These are phyloP conservation scores for Eupithecia abbreviata DNA, from an alignment of 2,888 invertebrate species.

Conservation along the genomic window DNA sequence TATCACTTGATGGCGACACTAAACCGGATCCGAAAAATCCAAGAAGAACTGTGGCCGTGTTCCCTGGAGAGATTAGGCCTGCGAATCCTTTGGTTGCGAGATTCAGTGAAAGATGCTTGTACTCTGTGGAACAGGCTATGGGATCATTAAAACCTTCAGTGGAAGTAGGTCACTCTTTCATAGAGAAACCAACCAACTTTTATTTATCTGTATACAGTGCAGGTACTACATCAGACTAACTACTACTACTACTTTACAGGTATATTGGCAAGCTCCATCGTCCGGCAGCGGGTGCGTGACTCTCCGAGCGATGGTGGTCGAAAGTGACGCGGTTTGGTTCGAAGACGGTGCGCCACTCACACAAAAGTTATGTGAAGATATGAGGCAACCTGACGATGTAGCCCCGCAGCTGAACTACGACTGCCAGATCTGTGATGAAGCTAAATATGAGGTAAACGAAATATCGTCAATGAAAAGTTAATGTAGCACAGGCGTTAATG, in stretches of 20 bases:
- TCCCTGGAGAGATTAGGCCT: conserved; percentile 69
- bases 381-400: conserved; percentile 73
- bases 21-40: conserved; percentile 69
- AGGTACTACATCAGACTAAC: background rate
- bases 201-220: background rate
- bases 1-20: conserved; percentile 73
- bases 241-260: conserved; percentile 49
- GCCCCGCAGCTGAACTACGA: conserved; percentile 67
- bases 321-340: conserved; percentile 71
- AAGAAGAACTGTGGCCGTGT: conserved; percentile 57
- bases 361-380: conserved; percentile 68
- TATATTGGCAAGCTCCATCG: conserved; percentile 75
- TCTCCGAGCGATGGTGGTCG: conserved; percentile 73
- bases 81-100: conserved; percentile 58
- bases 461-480: background rate
- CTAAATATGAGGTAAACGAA: conserved; percentile 71
- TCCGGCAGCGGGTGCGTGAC: conserved; percentile 74
- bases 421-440: conserved; percentile 74
- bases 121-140: conserved; percentile 71
- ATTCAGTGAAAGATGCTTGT: conserved; percentile 71
- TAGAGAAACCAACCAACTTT: background rate
- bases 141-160: conserved; percentile 62
- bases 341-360: conserved; percentile 72
- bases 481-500: background rate
- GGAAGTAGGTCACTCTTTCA: conserved; percentile 54